These are phyloP conservation scores for Brachypalpus laphriformis DNA, from an alignment of 2,888 invertebrate species.

Conservation along the genomic window DNA sequence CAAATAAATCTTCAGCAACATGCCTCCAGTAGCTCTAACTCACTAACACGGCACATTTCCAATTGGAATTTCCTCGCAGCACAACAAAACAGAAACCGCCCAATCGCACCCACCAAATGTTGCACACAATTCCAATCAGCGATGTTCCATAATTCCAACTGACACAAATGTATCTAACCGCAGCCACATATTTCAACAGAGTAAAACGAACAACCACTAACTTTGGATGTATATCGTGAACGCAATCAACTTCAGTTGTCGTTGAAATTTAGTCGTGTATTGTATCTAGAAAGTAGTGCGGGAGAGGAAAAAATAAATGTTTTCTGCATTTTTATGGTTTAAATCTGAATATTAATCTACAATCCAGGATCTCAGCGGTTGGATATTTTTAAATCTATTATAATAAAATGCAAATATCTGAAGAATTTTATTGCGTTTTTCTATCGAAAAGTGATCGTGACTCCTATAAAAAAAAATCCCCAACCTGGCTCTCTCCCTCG, in stretches of 20 bases:
- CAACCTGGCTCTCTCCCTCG: constrained; percentile 52
- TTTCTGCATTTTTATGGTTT: background rate
- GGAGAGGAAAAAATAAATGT: constrained; percentile 12
- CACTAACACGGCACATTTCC: background rate
- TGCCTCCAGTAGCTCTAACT: background rate
- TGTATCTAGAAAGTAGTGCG: constrained; percentile 39
- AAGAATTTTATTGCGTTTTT: background rate
- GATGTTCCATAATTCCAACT: constrained; percentile 41
- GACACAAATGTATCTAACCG: constrained; percentile 51
- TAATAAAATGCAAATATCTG: background rate
- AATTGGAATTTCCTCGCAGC: constrained; percentile 14
- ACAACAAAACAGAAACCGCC: constrained; percentile 5
- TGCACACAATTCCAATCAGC: constrained; percentile 38
- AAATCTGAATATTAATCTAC: background rate
- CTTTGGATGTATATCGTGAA: constrained; percentile 57
- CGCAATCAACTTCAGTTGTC: constrained; percentile 63
- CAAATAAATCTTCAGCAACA: constrained; percentile 11
- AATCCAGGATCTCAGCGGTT: constrained; percentile 8
- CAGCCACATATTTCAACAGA: constrained; percentile 46
- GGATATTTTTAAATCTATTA: background rate
- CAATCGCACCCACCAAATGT: constrained; percentile 27
- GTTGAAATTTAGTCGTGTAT: constrained; percentile 64
- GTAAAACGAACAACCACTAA: constrained; percentile 66
- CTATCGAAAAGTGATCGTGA: constrained; percentile 54
- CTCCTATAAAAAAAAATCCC: constrained; percentile 31